Evolutionary conservation across 2,797 vertebrate species (phyloP).

Genomic region (Mallotus villosus): DNA sequence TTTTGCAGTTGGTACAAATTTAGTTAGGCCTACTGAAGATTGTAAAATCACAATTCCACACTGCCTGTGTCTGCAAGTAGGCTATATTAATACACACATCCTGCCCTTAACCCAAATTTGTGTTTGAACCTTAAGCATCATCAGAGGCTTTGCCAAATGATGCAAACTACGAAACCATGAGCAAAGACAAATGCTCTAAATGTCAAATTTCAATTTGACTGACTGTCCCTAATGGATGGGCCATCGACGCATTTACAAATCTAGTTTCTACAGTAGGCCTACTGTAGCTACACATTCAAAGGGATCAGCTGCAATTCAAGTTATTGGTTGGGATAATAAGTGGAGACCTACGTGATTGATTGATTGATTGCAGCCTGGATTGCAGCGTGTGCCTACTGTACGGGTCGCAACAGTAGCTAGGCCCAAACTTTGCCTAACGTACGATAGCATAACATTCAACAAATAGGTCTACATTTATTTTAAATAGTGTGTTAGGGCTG

Average conservation of each 20-base stretch:
- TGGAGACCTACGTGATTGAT: no score
- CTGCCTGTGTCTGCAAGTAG: conserved; percentile 40
- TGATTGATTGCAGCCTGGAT: no score
- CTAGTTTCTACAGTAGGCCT: conserved; percentile 38
- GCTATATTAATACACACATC: conserved; percentile 58
- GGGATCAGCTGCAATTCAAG: conserved; percentile 9
- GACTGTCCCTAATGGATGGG: conserved; percentile 65
- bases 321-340: conserved; percentile 35
- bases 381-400: no score
- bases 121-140: conserved; percentile 67
- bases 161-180: conserved; percentile 49
- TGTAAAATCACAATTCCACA: conserved; percentile 43
- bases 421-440: no score
- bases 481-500: no score
- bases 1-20: conserved; percentile 8
- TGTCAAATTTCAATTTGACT: conserved; percentile 75
- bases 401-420: no score
- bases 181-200: conserved; percentile 66
- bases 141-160: conserved; percentile 56
- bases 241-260: conserved; percentile 58
- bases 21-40: conserved; percentile 32
- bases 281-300: conserved; percentile 24
- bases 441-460: no score
- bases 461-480: no score
- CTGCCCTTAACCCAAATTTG: conserved; percentile 72